These are phyloP conservation scores for Iphiclides podalirius DNA, from an alignment of 2,888 invertebrate species.

Conservation along the genomic window DNA sequence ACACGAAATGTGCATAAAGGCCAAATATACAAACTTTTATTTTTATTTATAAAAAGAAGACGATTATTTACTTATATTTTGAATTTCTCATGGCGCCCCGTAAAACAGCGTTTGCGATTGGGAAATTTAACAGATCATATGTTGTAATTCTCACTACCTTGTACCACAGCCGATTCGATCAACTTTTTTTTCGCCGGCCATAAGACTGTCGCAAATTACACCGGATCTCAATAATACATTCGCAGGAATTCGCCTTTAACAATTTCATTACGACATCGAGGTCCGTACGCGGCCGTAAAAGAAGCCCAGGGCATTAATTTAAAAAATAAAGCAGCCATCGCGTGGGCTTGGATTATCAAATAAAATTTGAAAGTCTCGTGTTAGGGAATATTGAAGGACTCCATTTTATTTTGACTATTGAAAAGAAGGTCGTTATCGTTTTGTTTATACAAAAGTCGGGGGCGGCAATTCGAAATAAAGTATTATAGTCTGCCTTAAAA, in stretches of 20 bases:
- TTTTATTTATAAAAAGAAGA: too few species aligned
- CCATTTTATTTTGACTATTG: background rate
- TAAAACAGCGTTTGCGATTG: background rate
- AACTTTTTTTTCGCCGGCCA: conserved; percentile 39
- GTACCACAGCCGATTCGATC: conserved; percentile 32
- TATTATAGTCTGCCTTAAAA: too few species aligned
- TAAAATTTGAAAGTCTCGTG: conserved; percentile 16
- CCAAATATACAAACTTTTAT: too few species aligned
- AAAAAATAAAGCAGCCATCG: conserved; percentile 1
- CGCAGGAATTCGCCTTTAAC: conserved; percentile 35
- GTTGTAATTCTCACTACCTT: conserved; percentile 17
- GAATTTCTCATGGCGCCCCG: too few species aligned
- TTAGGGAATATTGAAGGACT: background rate
- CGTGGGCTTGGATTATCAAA: conserved; percentile 18
- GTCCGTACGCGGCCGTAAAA: conserved; percentile 29
- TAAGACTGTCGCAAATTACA: conserved; percentile 42
- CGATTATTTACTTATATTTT: too few species aligned
- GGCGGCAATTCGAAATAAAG: too few species aligned
- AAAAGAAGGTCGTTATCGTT: background rate
- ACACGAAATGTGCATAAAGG: too few species aligned
- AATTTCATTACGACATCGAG: conserved; percentile 46
- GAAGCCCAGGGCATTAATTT: conserved; percentile 2
- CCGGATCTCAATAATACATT: conserved; percentile 19
- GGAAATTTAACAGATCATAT: too few species aligned
- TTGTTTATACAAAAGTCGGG: background rate